A percentile compares a stretch with the other conserved stretches of the same genome.
phyloP scores from a whole-genome alignment of 2,888 invertebrate species.

The Cheiracanthium punctorium region DNA sequence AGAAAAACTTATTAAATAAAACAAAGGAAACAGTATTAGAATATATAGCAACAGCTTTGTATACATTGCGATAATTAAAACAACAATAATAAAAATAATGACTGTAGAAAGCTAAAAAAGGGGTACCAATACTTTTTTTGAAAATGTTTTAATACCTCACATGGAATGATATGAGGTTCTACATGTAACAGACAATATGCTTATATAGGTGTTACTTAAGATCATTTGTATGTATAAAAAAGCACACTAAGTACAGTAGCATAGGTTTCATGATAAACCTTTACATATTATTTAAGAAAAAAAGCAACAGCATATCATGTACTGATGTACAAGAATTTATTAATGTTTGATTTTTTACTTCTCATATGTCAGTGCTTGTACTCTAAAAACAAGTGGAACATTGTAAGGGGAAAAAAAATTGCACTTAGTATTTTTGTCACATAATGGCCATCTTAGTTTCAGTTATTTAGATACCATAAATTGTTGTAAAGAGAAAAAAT shows the following conservation, averaged over 20 bases:
- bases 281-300: too few species aligned
- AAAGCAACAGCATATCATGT: conserved; percentile 12
- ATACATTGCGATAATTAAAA: conserved; percentile 39
- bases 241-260: conserved; percentile 40
- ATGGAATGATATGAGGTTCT: conserved; percentile 26
- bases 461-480: too few species aligned
- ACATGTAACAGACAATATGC: conserved; percentile 17
- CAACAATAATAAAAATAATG: conserved; percentile 20
- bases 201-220: conserved; percentile 11
- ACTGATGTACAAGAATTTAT: not conserved
- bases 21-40: conserved; percentile 3
- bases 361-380: conserved; percentile 33
- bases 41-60: conserved; percentile 13
- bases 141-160: conserved; percentile 18
- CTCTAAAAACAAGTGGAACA: conserved; percentile 51
- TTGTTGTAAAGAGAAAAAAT: too few species aligned
- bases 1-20: not conserved
- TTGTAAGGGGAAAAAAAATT: conserved; percentile 36
- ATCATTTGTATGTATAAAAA: conserved; percentile 23
- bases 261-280: not conserved
- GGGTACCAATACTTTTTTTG: conserved; percentile 21
- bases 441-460: too few species aligned
- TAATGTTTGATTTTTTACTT: conserved; percentile 24
- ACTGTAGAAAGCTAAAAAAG: conserved; percentile 37
- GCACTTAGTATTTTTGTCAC: conserved; percentile 45